phyloP scores from a whole-genome alignment of 2,888 invertebrate species.

The Rhagonycha lutea region DNA sequence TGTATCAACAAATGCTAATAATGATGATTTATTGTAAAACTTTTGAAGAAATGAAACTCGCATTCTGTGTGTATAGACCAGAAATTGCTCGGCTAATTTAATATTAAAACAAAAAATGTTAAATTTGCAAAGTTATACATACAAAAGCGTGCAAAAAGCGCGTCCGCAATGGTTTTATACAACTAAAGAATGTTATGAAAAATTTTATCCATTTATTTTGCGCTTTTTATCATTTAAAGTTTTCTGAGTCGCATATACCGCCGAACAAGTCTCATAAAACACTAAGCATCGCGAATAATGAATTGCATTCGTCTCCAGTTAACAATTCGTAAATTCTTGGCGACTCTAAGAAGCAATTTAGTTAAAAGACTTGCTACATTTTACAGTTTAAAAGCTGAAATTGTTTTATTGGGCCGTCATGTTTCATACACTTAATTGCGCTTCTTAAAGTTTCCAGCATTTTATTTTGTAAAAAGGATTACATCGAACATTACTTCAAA shows the following conservation, averaged over 20 bases:
- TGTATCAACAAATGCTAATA: conserved; percentile 12
- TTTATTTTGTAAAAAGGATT: conserved; percentile 1
- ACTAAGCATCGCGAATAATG: conserved; percentile 26
- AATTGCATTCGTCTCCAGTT: conserved; percentile 30
- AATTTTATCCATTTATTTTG: conserved; percentile 28
- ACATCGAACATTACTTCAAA: neutral
- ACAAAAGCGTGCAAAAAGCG: conserved; percentile 20
- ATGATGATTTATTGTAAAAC: conserved; percentile 14
- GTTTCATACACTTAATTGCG: conserved; percentile 8
- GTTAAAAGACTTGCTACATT: conserved; percentile 12
- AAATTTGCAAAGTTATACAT: conserved; percentile 20
- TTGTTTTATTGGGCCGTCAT: neutral
- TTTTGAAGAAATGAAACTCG: conserved; percentile 19
- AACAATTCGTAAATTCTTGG: conserved; percentile 31
- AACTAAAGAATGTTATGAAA: conserved; percentile 28
- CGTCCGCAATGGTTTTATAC: conserved; percentile 18
- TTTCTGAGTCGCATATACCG: conserved; percentile 17
- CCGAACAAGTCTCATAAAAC: conserved; percentile 27
- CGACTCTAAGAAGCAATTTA: conserved; percentile 24
- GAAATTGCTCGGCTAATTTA: conserved; percentile 23
- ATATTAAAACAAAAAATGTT: conserved; percentile 23
- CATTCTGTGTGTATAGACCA: conserved; percentile 13
- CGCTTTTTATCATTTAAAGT: conserved; percentile 30
- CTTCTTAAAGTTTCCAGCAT: neutral
- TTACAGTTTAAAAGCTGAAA: neutral